These are phyloP conservation scores for Yponomeuta sedellus DNA, from an alignment of 2,888 invertebrate species.

Conservation along the genomic window DNA sequence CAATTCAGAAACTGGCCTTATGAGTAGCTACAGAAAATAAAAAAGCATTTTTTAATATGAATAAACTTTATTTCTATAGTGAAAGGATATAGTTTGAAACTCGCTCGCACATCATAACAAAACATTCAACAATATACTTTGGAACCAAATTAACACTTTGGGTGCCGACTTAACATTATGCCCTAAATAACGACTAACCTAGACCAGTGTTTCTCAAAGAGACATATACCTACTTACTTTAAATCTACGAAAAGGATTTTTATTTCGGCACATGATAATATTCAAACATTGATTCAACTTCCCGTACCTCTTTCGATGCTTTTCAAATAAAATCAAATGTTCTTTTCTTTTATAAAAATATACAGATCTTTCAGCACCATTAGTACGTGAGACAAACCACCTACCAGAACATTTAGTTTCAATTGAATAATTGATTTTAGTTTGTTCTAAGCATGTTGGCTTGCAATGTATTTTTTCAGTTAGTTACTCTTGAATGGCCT, in stretches of 20 bases:
- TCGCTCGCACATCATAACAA: conserved; percentile 55
- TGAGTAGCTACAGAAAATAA: neutral
- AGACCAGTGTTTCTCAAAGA: conserved; percentile 70
- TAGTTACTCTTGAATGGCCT: neutral
- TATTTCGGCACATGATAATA: conserved; percentile 1
- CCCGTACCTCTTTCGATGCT: neutral
- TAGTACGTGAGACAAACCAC: neutral
- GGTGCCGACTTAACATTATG: conserved; percentile 65
- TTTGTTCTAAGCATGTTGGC: neutral
- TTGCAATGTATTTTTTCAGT: neutral
- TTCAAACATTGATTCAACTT: neutral
- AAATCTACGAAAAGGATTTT: conserved; percentile 4
- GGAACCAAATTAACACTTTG: conserved; percentile 70
- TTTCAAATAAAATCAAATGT: neutral
- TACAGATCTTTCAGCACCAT: conserved; percentile 9
- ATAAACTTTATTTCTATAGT: conserved; percentile 75
- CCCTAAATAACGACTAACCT: conserved; percentile 49
- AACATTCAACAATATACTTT: conserved; percentile 73
- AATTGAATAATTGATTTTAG: neutral
- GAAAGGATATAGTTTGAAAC: conserved; percentile 65
- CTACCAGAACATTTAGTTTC: neutral
- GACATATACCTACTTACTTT: conserved; percentile 8
- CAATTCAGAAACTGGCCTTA: no score
- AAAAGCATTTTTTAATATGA: conserved; percentile 42
- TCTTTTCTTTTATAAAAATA: conserved; percentile 2